Evolutionary conservation across 2,888 invertebrate genomes (phyloP).

Genomic region (Cephus pygmeus): DNA sequence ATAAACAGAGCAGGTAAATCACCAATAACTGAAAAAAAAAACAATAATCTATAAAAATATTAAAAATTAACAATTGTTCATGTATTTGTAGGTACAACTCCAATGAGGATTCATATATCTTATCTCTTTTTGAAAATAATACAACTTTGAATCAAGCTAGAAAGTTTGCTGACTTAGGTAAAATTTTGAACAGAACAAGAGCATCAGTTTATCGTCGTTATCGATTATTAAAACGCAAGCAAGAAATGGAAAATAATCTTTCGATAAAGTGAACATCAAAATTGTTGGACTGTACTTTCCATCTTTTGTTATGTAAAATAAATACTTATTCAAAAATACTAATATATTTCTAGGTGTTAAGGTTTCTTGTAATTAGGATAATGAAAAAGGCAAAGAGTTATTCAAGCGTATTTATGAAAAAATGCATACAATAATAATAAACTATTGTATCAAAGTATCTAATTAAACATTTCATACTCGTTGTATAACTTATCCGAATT

Average conservation of each 20-base stretch:
- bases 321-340: not conserved
- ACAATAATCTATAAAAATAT: not conserved
- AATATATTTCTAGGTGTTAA: not conserved
- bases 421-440: constrained; percentile 36
- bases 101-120: constrained; percentile 49
- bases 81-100: constrained; percentile 39
- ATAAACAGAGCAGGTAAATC: constrained; percentile 38
- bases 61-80: not conserved
- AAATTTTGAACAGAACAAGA: constrained; percentile 53
- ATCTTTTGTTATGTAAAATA: too few species aligned
- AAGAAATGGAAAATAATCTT: not conserved
- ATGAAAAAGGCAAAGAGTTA: constrained; percentile 12
- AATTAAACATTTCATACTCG: constrained; percentile 10
- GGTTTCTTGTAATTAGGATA: not conserved
- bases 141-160: constrained; percentile 31
- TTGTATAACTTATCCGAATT: not conserved
- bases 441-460: constrained; percentile 36
- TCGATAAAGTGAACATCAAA: not conserved
- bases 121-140: constrained; percentile 42
- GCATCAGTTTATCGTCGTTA: constrained; percentile 59
- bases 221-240: constrained; percentile 37
- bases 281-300: not conserved
- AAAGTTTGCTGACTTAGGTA: constrained; percentile 49
- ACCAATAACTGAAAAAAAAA: not conserved
- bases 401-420: constrained; percentile 39